phyloP scores from a whole-genome alignment of 2,888 invertebrate species.

The Apeira syringaria region DNA sequence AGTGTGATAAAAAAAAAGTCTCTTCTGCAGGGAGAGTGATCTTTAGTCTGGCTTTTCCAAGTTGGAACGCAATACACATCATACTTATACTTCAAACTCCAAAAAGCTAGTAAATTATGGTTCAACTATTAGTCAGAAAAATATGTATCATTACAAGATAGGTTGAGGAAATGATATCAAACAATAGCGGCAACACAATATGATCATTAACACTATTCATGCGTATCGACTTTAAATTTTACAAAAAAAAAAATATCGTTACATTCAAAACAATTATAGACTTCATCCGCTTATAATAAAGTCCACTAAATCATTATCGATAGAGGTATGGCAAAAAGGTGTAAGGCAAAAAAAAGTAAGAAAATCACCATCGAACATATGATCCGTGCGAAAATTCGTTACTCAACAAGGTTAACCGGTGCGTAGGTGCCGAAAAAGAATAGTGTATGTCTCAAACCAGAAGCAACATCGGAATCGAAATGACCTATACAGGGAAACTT shows the following conservation, averaged over 20 bases:
- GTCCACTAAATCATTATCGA: conserved; percentile 1
- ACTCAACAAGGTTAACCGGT: conserved; percentile 65
- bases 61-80: too few species aligned
- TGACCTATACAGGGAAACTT: too few species aligned
- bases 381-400: conserved; percentile 72
- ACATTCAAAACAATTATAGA: conserved; percentile 2
- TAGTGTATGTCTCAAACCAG: background rate
- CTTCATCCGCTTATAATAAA: conserved; percentile 1
- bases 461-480: background rate
- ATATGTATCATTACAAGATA: too few species aligned
- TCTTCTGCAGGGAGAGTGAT: too few species aligned
- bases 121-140: too few species aligned
- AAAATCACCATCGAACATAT: conserved; percentile 52
- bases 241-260: conserved; percentile 24
- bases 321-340: conserved; percentile 13
- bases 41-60: too few species aligned
- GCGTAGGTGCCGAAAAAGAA: conserved; percentile 45
- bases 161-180: conserved; percentile 5
- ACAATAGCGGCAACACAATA: conserved; percentile 20
- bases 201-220: conserved; percentile 21
- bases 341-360: conserved; percentile 32
- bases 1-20: too few species aligned
- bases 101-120: too few species aligned
- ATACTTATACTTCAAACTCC: too few species aligned
- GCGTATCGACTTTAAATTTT: conserved; percentile 1